Evolutionary conservation across 2,113 vertebrate genomes (phyloP), one percentile per base, ranked within the genome.

Genomic region (Pteropus alecto): DNA sequence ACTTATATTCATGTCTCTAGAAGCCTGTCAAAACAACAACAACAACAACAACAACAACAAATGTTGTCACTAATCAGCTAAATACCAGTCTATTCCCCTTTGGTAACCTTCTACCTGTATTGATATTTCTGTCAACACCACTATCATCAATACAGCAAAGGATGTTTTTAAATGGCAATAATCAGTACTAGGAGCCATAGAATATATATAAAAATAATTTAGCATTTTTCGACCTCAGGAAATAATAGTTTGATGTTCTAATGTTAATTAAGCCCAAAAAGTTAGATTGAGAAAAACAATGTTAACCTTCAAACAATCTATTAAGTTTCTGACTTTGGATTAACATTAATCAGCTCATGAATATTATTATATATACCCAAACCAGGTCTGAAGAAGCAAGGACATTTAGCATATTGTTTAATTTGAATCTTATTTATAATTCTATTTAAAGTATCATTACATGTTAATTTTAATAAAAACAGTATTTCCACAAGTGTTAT

Each of bases 311-410:
- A 90, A 51, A 89, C 3, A 87, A 76, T 60, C 68, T 90, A 7
- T 51, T 87, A 63, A 92, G 30, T 91, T 97, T 90, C 92, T 96
- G 78, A 84, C 33, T 90, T 93, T 58, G 35, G 18, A 81, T 78
- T 67, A 63, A 95, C 35, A 22, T 86, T 67, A 48, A 60, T 77
- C 70, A 89, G 63, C n/a, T 92, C 86, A 33, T 46, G 10, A 26
- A 87, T 63, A 61, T 54, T 58, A 43, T 38, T 46, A 82, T 46
- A 26, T 6, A 82, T 24, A 70, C n/a, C 10, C 63, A 60, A 70
- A 43, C 11, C 26, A 89, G 78, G 48, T 56, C 63, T 84, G 74
- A 46, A 87, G 28, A 87, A 90, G 38, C 35, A 92, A 87, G 18
- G 9, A 24, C 38, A 93, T 48, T 84, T 60, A 74, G 11, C 26